These are phyloP conservation scores for Cerastis leucographa DNA, from an alignment of 2,888 invertebrate species.

Conservation along the genomic window DNA sequence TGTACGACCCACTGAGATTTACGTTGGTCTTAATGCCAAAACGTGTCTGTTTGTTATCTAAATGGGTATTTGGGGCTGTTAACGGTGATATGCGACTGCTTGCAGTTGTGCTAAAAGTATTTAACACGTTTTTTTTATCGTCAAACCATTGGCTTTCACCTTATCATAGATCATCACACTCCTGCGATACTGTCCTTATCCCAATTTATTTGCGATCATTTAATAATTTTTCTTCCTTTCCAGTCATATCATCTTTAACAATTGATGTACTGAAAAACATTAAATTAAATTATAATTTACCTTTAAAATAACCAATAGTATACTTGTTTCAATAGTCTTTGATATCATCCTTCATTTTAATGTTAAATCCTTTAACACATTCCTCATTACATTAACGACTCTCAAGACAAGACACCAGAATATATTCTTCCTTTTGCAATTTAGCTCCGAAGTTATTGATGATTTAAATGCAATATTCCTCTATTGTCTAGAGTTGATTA, in stretches of 20 bases:
- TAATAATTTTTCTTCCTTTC: neutral
- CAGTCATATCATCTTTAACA: no score
- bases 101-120: conserved; percentile 14
- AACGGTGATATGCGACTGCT: conserved; percentile 26
- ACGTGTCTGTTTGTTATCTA: conserved; percentile 47
- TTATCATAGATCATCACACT: neutral
- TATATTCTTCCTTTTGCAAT: conserved; percentile 30
- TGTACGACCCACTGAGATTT: conserved; percentile 8
- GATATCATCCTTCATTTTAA: neutral
- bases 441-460: conserved; percentile 52
- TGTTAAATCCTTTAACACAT: neutral
- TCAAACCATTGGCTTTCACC: neutral
- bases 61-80: conserved; percentile 25
- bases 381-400: neutral
- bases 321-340: neutral
- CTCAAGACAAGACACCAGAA: neutral
- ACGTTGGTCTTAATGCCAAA: conserved; percentile 18
- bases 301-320: no score
- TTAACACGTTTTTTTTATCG: neutral
- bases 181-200: neutral
- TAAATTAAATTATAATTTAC: neutral
- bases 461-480: conserved; percentile 40
- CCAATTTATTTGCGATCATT: neutral
- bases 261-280: neutral
- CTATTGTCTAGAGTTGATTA: conserved; percentile 53